Conservation (phyloP, 2,888 invertebrate genomes). For the Petrophora chlorosata region DNA sequence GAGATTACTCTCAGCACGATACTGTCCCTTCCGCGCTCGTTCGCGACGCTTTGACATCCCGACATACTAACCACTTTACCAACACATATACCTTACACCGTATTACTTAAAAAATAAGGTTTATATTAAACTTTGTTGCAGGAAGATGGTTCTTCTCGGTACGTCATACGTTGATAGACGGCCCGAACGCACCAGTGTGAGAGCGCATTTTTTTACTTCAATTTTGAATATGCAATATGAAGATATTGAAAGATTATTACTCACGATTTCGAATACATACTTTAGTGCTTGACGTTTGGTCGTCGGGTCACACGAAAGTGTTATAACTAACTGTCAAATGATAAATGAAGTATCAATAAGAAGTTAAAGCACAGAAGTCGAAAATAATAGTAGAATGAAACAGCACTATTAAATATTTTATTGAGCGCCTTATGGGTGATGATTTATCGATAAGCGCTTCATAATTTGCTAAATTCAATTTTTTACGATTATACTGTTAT, state of each 20-base stretch:
- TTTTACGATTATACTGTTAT: constrained; percentile 8
- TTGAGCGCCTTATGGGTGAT: constrained; percentile 6
- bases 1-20: constrained; percentile 84
- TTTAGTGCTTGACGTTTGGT: constrained; percentile 52
- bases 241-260: constrained; percentile 79
- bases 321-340: constrained; percentile 56
- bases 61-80: constrained; percentile 56
- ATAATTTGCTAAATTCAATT: constrained; percentile 4
- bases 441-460: constrained; percentile 14
- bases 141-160: constrained; percentile 47
- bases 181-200: constrained; percentile 66
- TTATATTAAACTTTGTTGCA: constrained; percentile 30
- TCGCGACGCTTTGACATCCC: constrained; percentile 84
- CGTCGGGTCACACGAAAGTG: constrained; percentile 54
- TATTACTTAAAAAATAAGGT: constrained; percentile 38
- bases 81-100: constrained; percentile 34
- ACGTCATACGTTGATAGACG: constrained; percentile 81
- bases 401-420: constrained; percentile 10
- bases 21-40: constrained; percentile 82
- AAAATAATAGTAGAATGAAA: constrained; percentile 16
- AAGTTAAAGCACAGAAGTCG: constrained; percentile 30
- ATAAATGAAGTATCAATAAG: constrained; percentile 46
- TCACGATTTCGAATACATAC: constrained; percentile 53
- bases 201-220: constrained; percentile 60
- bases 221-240: constrained; percentile 74